Conservation (phyloP, 2,113 vertebrate species). For the Anolis sagrei region DNA sequence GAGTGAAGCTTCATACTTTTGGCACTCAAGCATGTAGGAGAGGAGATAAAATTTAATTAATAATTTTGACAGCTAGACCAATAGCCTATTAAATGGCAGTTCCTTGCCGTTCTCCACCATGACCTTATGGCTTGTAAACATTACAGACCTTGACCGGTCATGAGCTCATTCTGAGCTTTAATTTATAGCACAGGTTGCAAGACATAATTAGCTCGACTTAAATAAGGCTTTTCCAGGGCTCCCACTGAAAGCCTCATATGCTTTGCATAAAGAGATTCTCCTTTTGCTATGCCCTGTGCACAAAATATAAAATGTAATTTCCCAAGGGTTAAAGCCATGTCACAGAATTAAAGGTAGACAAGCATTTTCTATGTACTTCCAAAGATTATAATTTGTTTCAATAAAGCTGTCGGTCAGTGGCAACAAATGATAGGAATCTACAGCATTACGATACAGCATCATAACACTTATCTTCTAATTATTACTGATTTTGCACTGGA, state of each 20-base stretch:
- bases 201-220: slow-evolving; percentile 46
- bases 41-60: slow-evolving; percentile 72
- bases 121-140: slow-evolving; percentile 64
- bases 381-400: not conserved
- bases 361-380: slow-evolving; percentile 10
- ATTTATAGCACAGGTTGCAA: slow-evolving; percentile 46
- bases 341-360: slow-evolving; percentile 23
- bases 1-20: slow-evolving; percentile 58
- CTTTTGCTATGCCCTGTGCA: slow-evolving; percentile 8
- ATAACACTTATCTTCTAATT: not conserved
- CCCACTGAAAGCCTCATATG: not conserved
- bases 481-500: not conserved
- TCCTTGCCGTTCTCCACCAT: slow-evolving; percentile 52
- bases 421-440: not conserved
- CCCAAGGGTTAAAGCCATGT: slow-evolving; percentile 22
- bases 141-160: slow-evolving; percentile 46
- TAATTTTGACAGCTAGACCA: slow-evolving; percentile 69
- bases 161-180: slow-evolving; percentile 41
- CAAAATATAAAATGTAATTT: slow-evolving; percentile 32
- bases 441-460: not conserved
- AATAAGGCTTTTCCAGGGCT: slow-evolving; percentile 33
- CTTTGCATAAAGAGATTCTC: slow-evolving; percentile 26
- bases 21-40: slow-evolving; percentile 53
- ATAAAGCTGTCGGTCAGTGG: not conserved
- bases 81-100: slow-evolving; percentile 54